These are phyloP conservation scores for Adelges cooleyi DNA, from an alignment of 1,140 invertebrate species.

Conservation along the genomic window DNA sequence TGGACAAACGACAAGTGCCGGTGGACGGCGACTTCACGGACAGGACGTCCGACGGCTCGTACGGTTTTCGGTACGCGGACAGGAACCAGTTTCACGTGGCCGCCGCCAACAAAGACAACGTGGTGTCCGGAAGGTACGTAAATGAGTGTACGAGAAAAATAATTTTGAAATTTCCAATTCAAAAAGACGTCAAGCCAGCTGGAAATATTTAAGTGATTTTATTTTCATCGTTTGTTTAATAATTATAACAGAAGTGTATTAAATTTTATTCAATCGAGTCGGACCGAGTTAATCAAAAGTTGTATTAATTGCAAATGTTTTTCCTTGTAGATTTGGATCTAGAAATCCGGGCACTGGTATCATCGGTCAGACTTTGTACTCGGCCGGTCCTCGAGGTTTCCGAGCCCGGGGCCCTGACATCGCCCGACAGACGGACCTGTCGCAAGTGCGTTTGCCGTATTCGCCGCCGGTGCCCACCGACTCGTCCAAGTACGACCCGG, in stretches of 20 bases:
- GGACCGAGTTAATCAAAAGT: not conserved
- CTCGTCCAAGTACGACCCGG: conserved; percentile 39
- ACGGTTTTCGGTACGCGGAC: conserved; percentile 36
- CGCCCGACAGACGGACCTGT: conserved; percentile 53
- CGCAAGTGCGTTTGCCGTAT: conserved; percentile 45
- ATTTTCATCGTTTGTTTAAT: too few relatives aligned
- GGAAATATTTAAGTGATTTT: too few relatives aligned
- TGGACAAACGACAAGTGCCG: not conserved
- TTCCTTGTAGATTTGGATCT: conserved; percentile 45
- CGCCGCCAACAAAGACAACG: conserved; percentile 34
- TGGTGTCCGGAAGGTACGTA: conserved; percentile 35
- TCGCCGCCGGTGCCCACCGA: conserved; percentile 34
- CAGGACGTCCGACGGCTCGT: conserved; percentile 33
- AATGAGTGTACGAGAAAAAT: not conserved
- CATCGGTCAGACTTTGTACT: conserved; percentile 54
- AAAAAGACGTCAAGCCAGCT: too few relatives aligned
- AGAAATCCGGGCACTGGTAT: conserved; percentile 51
- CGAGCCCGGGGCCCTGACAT: conserved; percentile 55
- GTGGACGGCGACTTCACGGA: not conserved
- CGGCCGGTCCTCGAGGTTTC: conserved; percentile 58
- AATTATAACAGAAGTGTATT: too few relatives aligned
- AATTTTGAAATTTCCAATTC: too few relatives aligned
- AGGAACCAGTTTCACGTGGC: conserved; percentile 36
- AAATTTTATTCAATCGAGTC: too few relatives aligned
- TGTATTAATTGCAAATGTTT: not conserved